A percentile compares a stretch with the other conserved stretches of the same genome.
Evolutionary conservation across 2,113 vertebrate species (phyloP).

Genomic region (Megaptera novaeangliae): DNA sequence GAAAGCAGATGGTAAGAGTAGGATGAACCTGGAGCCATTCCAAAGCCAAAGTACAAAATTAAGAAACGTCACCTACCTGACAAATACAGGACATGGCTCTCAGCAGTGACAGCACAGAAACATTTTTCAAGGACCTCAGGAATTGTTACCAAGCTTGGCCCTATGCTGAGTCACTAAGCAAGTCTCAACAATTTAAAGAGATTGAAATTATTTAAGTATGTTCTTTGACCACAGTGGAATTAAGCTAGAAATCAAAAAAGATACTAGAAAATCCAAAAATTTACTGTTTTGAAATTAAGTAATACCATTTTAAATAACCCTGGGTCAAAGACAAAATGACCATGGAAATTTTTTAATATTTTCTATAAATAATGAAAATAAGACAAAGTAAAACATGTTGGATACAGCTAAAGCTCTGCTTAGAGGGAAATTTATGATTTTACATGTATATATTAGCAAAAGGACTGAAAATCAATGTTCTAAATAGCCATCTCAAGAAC

Average conservation of each 20-base stretch:
- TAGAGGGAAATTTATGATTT: no score
- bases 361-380: not conserved
- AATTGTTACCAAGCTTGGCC: not conserved
- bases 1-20: not conserved
- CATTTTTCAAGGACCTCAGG: not conserved
- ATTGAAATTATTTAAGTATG: no score
- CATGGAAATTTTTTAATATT: not conserved
- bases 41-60: not conserved
- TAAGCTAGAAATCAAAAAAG: not conserved
- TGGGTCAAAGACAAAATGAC: not conserved
- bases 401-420: not conserved
- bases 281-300: not conserved
- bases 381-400: not conserved
- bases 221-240: not conserved
- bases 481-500: no score
- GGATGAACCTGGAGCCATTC: not conserved
- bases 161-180: not conserved
- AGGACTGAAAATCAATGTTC: not conserved
- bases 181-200: no score
- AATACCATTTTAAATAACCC: not conserved
- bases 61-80: not conserved
- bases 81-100: not conserved
- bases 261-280: not conserved
- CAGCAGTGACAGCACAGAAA: not conserved
- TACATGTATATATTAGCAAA: no score